Conservation (phyloP, 2,797 vertebrate species). For the Rhabdophis nuchalis region DNA sequence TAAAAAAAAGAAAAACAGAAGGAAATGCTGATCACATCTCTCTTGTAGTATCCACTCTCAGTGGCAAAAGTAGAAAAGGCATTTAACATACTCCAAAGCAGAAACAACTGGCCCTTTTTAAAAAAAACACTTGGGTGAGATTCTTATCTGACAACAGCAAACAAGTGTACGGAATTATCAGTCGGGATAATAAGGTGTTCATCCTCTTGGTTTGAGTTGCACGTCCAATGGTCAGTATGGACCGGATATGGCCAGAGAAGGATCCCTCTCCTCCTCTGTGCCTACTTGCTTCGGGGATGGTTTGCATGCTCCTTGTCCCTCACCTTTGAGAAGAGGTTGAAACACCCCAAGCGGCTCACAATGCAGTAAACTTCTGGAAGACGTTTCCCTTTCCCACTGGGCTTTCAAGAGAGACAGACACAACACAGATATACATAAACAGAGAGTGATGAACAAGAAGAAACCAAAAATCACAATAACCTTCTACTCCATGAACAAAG, state of each 20-base stretch:
- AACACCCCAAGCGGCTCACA: conserved; percentile 89
- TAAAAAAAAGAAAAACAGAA: neutral
- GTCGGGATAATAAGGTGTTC: neutral
- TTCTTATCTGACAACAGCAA: neutral
- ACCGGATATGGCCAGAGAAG: neutral
- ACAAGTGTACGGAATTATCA: neutral
- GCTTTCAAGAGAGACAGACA: conserved; percentile 65
- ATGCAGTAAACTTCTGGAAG: conserved; percentile 88
- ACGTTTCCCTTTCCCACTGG: conserved; percentile 77
- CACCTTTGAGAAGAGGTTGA: conserved; percentile 93
- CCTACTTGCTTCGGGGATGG: neutral
- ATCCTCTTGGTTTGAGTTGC: neutral
- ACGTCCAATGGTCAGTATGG: neutral
- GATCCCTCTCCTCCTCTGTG: neutral
- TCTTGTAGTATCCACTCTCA: neutral
- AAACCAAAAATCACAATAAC: neutral
- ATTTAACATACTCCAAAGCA: neutral
- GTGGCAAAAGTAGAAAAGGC: neutral
- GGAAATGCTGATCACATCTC: neutral
- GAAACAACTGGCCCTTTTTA: neutral
- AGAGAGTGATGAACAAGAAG: conserved; percentile 13
- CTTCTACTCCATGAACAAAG: neutral
- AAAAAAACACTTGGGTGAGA: neutral
- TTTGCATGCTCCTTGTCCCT: neutral
- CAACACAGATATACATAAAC: conserved; percentile 3